These are phyloP conservation scores for Geophilus truncorum DNA, from an alignment of 2,888 invertebrate genomes.

Conservation along the genomic window DNA sequence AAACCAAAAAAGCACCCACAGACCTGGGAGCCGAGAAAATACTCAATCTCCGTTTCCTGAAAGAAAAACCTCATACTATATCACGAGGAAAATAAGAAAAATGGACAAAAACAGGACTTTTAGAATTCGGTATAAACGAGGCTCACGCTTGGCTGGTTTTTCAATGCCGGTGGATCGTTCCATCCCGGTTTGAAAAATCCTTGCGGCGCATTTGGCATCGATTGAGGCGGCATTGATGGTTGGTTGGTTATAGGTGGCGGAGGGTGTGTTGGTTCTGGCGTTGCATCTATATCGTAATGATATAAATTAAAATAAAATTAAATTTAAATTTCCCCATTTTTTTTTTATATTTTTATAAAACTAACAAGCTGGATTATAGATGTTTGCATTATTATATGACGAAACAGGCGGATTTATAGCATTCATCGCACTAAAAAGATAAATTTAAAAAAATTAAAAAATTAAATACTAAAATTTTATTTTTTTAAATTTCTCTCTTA, in stretches of 20 bases:
- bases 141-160: constrained; percentile 29
- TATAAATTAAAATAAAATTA: too few species aligned
- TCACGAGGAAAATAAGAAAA: not conserved
- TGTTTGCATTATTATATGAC: not conserved
- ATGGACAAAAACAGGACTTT: not conserved
- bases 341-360: not conserved
- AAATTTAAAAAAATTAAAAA: not conserved
- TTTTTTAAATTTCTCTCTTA: not conserved
- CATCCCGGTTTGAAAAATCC: constrained; percentile 41
- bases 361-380: not conserved
- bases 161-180: constrained; percentile 49
- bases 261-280: not conserved
- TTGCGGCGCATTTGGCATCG: not conserved
- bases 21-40: not conserved
- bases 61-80: not conserved
- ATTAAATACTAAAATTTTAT: not conserved
- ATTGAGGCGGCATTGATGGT: not conserved
- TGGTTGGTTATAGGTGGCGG: not conserved
- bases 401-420: not conserved
- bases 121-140: not conserved
- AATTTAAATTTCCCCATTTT: too few species aligned
- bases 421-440: not conserved
- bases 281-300: not conserved
- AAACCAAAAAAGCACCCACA: not conserved
- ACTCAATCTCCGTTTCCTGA: not conserved